Conservation (phyloP, 35 echinoderm and acorn worm genomes). For the Anneissia japonica region DNA sequence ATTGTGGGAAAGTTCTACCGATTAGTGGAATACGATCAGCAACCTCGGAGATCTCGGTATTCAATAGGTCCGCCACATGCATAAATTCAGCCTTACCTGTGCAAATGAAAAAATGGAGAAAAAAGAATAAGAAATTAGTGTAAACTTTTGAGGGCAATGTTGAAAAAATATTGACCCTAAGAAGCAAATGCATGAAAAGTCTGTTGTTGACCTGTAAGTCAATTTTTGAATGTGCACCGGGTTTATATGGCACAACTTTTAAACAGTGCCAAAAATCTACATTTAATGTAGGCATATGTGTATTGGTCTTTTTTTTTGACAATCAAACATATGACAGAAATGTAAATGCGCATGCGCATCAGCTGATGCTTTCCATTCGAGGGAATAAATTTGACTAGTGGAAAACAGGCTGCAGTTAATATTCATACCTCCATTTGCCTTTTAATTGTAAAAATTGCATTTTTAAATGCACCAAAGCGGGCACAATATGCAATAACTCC, state of each 20-base stretch:
- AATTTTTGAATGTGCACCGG: background rate
- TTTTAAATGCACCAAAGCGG: too few relatives aligned
- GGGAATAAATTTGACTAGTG: too few relatives aligned
- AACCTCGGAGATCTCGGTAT: constrained; percentile 50
- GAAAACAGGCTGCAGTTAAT: too few relatives aligned
- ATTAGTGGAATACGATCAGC: constrained; percentile 48
- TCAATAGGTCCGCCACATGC: constrained; percentile 63
- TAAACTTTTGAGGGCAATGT: background rate
- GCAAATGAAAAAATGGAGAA: background rate
- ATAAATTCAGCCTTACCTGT: constrained; percentile 80
- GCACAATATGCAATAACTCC: too few relatives aligned
- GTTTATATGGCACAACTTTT: background rate
- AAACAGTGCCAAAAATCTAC: background rate
- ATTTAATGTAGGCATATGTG: too few relatives aligned
- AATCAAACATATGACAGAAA: too few relatives aligned
- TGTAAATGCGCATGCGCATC: too few relatives aligned
- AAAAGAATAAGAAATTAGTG: background rate
- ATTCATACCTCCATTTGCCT: too few relatives aligned
- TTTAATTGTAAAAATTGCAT: too few relatives aligned
- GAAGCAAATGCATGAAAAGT: background rate
- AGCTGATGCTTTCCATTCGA: too few relatives aligned
- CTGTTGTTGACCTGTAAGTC: background rate
- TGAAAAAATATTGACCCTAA: background rate
- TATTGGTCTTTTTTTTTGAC: too few relatives aligned
- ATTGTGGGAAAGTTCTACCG: constrained; percentile 39